Evolutionary conservation across 2,113 vertebrate species (phyloP).

Genomic region (Acanthochromis polyacanthus): DNA sequence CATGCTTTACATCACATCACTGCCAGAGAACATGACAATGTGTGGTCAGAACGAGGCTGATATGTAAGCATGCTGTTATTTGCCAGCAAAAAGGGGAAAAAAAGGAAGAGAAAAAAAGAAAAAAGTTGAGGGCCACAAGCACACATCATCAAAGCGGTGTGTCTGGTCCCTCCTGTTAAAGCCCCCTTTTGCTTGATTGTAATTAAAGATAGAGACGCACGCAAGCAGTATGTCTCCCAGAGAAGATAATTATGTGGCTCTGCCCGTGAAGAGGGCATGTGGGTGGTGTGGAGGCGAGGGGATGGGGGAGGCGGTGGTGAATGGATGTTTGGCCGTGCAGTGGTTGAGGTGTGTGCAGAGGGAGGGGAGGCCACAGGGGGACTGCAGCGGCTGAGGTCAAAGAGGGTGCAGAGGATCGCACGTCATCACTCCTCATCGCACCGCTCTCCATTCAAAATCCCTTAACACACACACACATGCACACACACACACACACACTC

Average conservation of each 20-base stretch:
- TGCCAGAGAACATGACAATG: slow-evolving; percentile 36
- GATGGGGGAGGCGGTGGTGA: neutral
- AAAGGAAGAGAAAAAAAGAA: slow-evolving; percentile 7
- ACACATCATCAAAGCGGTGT: slow-evolving; percentile 64
- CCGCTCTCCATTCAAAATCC: slow-evolving; percentile 38
- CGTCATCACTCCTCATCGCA: slow-evolving; percentile 53
- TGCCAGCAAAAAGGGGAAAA: neutral
- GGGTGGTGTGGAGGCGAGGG: slow-evolving; percentile 26
- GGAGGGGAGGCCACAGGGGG: slow-evolving; percentile 43
- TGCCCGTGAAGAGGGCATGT: slow-evolving; percentile 55
- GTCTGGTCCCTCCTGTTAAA: slow-evolving; percentile 44
- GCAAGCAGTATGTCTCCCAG: slow-evolving; percentile 55
- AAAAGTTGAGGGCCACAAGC: slow-evolving; percentile 32
- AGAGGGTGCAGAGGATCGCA: slow-evolving; percentile 43
- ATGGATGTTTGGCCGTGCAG: slow-evolving; percentile 5
- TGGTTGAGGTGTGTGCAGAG: slow-evolving; percentile 38
- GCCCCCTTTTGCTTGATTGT: slow-evolving; percentile 64
- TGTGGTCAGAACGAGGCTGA: slow-evolving; percentile 20
- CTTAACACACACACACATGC: neutral
- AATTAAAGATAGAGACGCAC: slow-evolving; percentile 79
- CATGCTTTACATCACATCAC: slow-evolving; percentile 28
- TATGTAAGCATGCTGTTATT: slow-evolving; percentile 36
- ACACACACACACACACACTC: slow-evolving; percentile 21
- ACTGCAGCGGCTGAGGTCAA: slow-evolving; percentile 35
- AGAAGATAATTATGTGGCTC: slow-evolving; percentile 78